Conservation (phyloP, 2,113 vertebrate genomes). For the Mesocricetus auratus region DNA sequence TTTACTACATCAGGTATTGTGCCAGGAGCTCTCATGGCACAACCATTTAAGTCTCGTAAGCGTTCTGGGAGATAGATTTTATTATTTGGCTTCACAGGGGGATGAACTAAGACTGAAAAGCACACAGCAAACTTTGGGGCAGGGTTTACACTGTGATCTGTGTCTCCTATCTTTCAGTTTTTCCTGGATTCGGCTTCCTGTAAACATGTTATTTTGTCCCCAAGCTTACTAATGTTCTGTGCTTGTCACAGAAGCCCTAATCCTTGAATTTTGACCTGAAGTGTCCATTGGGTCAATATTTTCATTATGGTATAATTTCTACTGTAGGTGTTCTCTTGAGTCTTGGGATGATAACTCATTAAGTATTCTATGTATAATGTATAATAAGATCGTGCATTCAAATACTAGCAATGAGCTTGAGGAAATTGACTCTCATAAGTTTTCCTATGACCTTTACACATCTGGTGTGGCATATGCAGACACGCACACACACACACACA, state of each 20-base stretch:
- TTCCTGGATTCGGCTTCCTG: background rate
- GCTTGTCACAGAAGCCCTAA: background rate
- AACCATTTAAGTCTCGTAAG: background rate
- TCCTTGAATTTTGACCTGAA: background rate
- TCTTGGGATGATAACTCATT: background rate
- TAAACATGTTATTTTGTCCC: background rate
- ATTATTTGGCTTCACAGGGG: slow-evolving; percentile 16
- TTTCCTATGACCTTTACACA: background rate
- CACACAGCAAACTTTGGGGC: background rate
- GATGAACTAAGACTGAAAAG: background rate
- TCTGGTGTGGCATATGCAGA: background rate
- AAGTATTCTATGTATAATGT: background rate
- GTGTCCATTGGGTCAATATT: background rate
- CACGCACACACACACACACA: background rate
- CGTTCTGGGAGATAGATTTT: background rate
- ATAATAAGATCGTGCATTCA: background rate
- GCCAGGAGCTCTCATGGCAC: background rate
- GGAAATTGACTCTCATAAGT: background rate
- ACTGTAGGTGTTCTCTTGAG: background rate
- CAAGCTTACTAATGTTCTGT: background rate
- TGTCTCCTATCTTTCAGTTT: background rate
- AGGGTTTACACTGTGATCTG: background rate
- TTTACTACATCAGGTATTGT: background rate
- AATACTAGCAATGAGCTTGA: background rate
- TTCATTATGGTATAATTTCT: background rate